Conservation (phyloP, 2,113 vertebrate genomes). For the Phodopus roborovskii region DNA sequence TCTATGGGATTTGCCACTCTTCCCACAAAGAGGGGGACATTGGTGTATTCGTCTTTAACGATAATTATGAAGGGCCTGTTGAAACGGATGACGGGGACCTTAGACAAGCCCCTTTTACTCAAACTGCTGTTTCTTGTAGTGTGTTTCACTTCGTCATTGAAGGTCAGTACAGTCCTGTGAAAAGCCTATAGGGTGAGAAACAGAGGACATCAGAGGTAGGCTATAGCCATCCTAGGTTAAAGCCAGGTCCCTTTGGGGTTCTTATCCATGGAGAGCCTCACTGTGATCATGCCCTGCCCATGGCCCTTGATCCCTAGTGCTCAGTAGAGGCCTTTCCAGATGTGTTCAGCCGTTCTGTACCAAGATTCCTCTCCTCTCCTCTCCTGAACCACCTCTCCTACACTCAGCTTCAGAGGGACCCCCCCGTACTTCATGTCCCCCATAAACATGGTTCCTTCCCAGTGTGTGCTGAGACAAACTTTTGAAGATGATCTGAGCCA, state of each 20-base stretch:
- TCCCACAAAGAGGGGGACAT: background rate
- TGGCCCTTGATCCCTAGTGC: too few species aligned
- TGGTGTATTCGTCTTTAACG: background rate
- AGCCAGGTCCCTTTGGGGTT: background rate
- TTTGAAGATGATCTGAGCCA: background rate
- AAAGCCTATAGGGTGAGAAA: background rate
- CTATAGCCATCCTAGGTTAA: background rate
- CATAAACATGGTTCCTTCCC: background rate
- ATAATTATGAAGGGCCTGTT: background rate
- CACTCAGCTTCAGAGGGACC: background rate
- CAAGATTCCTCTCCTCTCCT: rapidly evolving
- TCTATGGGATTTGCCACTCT: background rate
- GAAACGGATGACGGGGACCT: background rate
- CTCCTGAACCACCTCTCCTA: background rate
- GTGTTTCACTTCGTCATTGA: background rate
- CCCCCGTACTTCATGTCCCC: too few species aligned
- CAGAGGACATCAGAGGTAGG: background rate
- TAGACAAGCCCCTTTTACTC: background rate
- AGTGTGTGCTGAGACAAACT: background rate
- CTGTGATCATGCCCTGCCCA: background rate
- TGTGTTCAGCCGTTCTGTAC: background rate
- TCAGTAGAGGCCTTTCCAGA: background rate
- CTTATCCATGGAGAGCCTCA: background rate
- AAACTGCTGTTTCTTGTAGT: background rate
- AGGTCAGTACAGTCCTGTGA: background rate